Base-by-base conservation (phyloP, 2,113 vertebrate genomes). In the Rousettus leschenaultii region DNA sequence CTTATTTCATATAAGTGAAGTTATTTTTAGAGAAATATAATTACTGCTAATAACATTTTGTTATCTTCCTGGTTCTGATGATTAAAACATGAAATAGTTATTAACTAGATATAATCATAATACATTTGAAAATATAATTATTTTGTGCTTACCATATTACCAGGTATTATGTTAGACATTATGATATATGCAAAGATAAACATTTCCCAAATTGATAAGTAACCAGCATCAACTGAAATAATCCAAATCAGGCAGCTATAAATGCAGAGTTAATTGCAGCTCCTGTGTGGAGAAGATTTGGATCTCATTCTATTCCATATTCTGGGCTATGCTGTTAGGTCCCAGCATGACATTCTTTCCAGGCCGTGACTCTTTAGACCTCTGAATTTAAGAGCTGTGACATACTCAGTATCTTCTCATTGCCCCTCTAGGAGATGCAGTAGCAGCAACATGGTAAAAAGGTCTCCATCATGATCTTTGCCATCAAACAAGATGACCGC, bases 11-110 rank as follows among this genome's bases (percentile, higher is more conserved):
- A 7, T 22, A 68, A 65, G 9, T 93, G 8, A 75, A 85, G 10
- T 35, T 84, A 19, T 55, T 89, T 96, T 88, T 85, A 63, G 74
- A 87, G 80, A 87, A 92, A 55, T 59, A 86, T n/a, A 57, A 79
- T 65, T n/a, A 68, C 24, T 93, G 26, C 26, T n/a, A 30, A 16
- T 68, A 79, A 28, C 5, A n/a, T 78, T 83, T 96, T 86, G 38
- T 89, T 94, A 86, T 38, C 22, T 88, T 88, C 93, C 22, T 90
- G 48, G 26, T 53, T 95, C 14, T 71, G 48, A 84, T 77, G 65
- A 35, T 94, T 82, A 63, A 85, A 90, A 65, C 12, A 40, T 19
- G 14, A 55, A 91, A 15, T 11, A 38, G 15, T 66, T 84, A 66
- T 78, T 90, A 93, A 79, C 38, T 13, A 53, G 10, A 40, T 48